phyloP scores from a whole-genome alignment of 1,140 invertebrate genomes.

The Psilanteris sp. region DNA sequence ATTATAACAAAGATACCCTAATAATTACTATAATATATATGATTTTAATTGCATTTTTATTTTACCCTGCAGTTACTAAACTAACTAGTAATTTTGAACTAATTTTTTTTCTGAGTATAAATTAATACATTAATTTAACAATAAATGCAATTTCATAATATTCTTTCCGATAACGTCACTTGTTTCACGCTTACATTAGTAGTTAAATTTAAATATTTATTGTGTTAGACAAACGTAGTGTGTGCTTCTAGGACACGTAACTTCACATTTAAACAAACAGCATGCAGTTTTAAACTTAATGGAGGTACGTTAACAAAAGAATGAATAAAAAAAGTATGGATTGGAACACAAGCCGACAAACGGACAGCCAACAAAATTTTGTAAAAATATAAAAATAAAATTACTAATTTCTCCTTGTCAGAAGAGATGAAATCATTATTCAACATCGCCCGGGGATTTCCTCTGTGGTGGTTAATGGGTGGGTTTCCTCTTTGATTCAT shows the following conservation, averaged over 20 bases:
- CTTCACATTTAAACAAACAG: background rate
- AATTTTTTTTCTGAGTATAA: too few species aligned
- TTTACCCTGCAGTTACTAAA: too few species aligned
- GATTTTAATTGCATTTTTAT: too few species aligned
- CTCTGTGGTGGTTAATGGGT: conserved; percentile 45
- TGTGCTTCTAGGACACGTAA: background rate
- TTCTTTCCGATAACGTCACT: too few species aligned
- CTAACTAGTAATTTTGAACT: too few species aligned
- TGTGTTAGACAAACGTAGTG: background rate
- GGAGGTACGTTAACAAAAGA: conserved; percentile 1
- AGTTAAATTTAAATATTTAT: too few species aligned
- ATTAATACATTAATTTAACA: too few species aligned
- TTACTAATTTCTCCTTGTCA: conserved; percentile 52
- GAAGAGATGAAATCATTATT: conserved; percentile 44
- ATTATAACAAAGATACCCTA: too few species aligned
- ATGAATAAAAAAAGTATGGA: background rate
- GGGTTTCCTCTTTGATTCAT: conserved; percentile 49
- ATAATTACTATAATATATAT: too few species aligned
- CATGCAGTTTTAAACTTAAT: conserved; percentile 3
- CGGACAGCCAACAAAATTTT: conserved; percentile 29
- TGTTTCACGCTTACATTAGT: too few species aligned
- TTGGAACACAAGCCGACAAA: conserved; percentile 10
- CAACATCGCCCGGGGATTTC: conserved; percentile 39
- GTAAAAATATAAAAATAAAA: conserved; percentile 55
- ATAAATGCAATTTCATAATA: too few species aligned